A percentile compares a stretch with the other conserved stretches of the same genome.
phyloP scores from a whole-genome alignment of 2,113 vertebrate genomes.

The Baryphthengus martii region DNA sequence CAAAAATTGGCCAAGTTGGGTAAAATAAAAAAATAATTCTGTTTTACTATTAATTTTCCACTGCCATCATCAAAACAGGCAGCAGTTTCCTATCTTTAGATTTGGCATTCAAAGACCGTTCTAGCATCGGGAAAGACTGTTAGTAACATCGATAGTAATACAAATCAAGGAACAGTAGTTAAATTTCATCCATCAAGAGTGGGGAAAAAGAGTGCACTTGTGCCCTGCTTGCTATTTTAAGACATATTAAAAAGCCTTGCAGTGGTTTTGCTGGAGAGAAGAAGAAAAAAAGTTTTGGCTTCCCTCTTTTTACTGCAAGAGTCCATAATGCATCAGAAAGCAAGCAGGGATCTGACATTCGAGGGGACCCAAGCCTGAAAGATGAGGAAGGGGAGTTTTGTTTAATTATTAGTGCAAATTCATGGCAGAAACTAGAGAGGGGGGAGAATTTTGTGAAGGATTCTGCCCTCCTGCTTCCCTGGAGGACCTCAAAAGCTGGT shows the following conservation, averaged over 20 bases:
- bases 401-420: too few species aligned
- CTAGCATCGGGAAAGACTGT: neutral
- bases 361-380: accelerated
- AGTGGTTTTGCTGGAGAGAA: neutral
- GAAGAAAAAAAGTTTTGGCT: conserved; percentile 2
- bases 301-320: neutral
- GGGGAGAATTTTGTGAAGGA: neutral
- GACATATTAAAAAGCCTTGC: neutral
- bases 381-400: neutral
- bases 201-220: neutral
- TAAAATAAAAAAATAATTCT: neutral
- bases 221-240: conserved; percentile 22
- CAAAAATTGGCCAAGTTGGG: conserved; percentile 12
- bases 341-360: neutral
- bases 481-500: neutral
- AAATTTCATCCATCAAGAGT: conserved; percentile 5
- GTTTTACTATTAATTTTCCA: conserved; percentile 40
- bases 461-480: neutral
- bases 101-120: neutral
- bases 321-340: neutral
- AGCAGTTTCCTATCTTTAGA: neutral
- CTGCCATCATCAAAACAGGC: neutral
- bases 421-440: neutral
- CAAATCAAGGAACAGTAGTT: conserved; percentile 41
- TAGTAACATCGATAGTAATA: neutral